Evolutionary conservation across 2,888 invertebrate genomes (phyloP).

Genomic region (Sesia bembeciformis): DNA sequence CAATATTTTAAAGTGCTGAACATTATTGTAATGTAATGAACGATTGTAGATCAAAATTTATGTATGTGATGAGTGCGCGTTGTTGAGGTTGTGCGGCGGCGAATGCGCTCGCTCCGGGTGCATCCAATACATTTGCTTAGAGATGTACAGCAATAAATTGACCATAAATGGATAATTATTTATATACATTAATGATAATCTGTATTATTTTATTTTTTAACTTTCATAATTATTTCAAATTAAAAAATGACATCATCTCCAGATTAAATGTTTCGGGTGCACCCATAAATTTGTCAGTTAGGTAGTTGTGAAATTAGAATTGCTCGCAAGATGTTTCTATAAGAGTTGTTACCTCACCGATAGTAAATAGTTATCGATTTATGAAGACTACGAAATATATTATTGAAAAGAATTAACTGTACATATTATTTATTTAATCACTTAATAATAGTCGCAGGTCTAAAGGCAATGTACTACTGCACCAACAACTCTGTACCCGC

Average conservation of each 20-base stretch:
- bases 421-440: conserved; percentile 1
- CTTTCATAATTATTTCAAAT: not conserved
- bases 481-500: too few relatives aligned
- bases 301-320: conserved; percentile 49
- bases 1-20: not conserved
- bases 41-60: not conserved
- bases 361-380: conserved; percentile 68
- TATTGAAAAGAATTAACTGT: conserved; percentile 32
- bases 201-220: not conserved
- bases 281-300: conserved; percentile 47
- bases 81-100: not conserved
- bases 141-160: not conserved
- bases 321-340: conserved; percentile 47
- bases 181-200: too few relatives aligned
- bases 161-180: not conserved
- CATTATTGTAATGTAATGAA: not conserved
- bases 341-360: conserved; percentile 71
- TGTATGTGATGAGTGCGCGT: not conserved
- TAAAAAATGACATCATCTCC: not conserved
- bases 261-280: conserved; percentile 34
- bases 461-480: too few relatives aligned
- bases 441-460: too few relatives aligned
- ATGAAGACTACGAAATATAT: conserved; percentile 63
- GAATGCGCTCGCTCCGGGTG: not conserved
- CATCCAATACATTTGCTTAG: not conserved